Base-by-base conservation (phyloP, 2,888 invertebrate species). In the Anarsia innoxiella region DNA sequence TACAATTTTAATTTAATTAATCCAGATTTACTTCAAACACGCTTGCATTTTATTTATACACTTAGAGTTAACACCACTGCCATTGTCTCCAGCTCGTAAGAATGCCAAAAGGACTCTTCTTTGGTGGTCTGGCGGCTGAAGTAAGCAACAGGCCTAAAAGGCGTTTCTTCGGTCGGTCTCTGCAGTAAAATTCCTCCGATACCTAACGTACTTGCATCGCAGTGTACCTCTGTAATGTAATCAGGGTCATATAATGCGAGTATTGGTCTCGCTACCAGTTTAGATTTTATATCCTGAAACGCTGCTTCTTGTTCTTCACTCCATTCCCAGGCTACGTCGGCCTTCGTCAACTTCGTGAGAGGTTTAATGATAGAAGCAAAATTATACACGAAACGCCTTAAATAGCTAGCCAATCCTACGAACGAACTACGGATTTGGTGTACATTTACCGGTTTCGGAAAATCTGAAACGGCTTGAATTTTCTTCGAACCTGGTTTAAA, bases 41-140 rank as follows among this genome's bases (percentile, higher is more conserved):
- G n/a, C n/a, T n/a, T n/a, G n/a, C n/a, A n/a, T n/a, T n/a, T n/a
- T n/a, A n/a, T n/a, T n/a, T n/a, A n/a, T n/a, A n/a, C n/a, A n/a
- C n/a, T 28, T 0, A 66, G 31, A 0, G 54, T 44, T 23, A 49
- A 56, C 0, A 66, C 54, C 0, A 66, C 44, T 0, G 68, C 67
- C n/a, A 71, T 38, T 0, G 50, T 45, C 36, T 70, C 68, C 11
- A 60, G 35, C 30, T 73, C 66, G 9, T 56, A 49, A 4, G 51
- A 49, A 8, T 53, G 49, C 32, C 61, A 65, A 6, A 46, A 48
- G 1, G 27, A 3, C 42, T 70, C 63, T 0, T 52, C 43, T 3
- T 34, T 43, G 2, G 54, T 54, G 2, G 62, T 49, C 30, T 50
- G 49, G 27, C 53, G 41, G 13, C 57, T 60, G 16, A 36, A 53